phyloP scores from a whole-genome alignment of 1,140 invertebrate species.

The Orius insidiosus region DNA sequence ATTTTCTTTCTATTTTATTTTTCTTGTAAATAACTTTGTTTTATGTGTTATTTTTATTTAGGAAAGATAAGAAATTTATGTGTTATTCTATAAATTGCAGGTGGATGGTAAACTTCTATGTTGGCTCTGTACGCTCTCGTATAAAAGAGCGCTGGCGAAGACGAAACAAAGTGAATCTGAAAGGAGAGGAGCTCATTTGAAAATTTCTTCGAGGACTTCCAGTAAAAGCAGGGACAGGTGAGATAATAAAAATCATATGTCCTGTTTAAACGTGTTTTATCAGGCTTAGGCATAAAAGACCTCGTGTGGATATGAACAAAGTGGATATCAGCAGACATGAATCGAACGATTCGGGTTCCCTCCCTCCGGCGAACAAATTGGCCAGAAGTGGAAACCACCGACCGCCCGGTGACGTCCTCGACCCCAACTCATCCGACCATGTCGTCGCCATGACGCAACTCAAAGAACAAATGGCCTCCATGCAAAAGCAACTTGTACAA shows the following conservation, averaged over 20 bases:
- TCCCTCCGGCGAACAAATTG: constrained; percentile 15
- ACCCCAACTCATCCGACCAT: constrained; percentile 81
- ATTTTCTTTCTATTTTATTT: not conserved
- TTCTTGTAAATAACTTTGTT: too few relatives aligned
- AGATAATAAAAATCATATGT: constrained; percentile 24
- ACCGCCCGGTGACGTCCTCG: constrained; percentile 30
- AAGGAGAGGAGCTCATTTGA: constrained; percentile 44
- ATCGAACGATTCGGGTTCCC: not conserved
- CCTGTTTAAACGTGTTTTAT: too few relatives aligned
- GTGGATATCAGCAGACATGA: constrained; percentile 23
- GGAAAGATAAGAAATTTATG: too few relatives aligned
- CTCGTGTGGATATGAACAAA: constrained; percentile 48
- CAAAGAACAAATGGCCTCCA: constrained; percentile 77
- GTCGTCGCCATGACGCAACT: constrained; percentile 86
- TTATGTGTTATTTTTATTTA: too few relatives aligned
- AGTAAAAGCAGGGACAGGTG: constrained; percentile 28
- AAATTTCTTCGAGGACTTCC: constrained; percentile 30
- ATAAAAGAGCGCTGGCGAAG: constrained; percentile 78
- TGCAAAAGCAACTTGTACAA: constrained; percentile 72
- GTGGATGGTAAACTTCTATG: constrained; percentile 89
- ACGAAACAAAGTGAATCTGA: constrained; percentile 72
- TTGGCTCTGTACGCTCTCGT: constrained; percentile 89
- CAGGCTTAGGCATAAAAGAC: constrained; percentile 15
- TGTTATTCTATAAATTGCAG: constrained; percentile 34
- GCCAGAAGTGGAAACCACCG: constrained; percentile 20